Base-by-base conservation (phyloP, 2,888 invertebrate genomes). In the Tanypteryx hageni region DNA sequence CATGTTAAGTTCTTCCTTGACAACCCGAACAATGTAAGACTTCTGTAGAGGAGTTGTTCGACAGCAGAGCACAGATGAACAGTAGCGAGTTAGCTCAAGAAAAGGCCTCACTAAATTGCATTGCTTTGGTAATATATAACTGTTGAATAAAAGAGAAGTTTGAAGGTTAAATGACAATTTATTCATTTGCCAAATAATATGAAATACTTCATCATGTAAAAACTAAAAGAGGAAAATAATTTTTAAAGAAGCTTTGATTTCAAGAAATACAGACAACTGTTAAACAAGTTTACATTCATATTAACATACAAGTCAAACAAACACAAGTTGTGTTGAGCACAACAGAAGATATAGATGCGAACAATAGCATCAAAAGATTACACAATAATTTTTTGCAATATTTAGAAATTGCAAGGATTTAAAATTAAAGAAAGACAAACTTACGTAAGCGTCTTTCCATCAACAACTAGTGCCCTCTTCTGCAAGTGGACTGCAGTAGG, bases 41-140 rank as follows among this genome's bases (percentile, higher is more conserved):
- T 99, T 99, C 95, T 99, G 99, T 93, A 99, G 96, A 0, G 98
- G 98, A 0, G 98, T 98, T 92, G 99, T 98, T 92, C 99, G 97
- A 95, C 99, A 99, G 95, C 99, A 99, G 56, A 99, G 96, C 92
- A 99, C 99, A 92, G 99, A 98, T 92, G 97, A 97, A 95, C 99
- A 99, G 93, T 97, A 96, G 92, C 97, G 96, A 44, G 98, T 97
- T 68, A 99, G 96, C 94, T 97, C 97, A 92, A 99, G 96, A 95
- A 99, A 99, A 11, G 98, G 97, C 94, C 97, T 96, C 92, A 98
- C 98, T 13, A 98, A 95, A 93, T 98, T 98, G 2, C 98, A 98
- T 94, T 98, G 97, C 93, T 97, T 96, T 96, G 98, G 98, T 94
- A 99, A 96, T 94, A 99, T 98, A 95, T 98, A 99, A 89, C 95